These are phyloP conservation scores for Paralichthys olivaceus DNA, from an alignment of 2,113 vertebrate genomes.

Conservation along the genomic window DNA sequence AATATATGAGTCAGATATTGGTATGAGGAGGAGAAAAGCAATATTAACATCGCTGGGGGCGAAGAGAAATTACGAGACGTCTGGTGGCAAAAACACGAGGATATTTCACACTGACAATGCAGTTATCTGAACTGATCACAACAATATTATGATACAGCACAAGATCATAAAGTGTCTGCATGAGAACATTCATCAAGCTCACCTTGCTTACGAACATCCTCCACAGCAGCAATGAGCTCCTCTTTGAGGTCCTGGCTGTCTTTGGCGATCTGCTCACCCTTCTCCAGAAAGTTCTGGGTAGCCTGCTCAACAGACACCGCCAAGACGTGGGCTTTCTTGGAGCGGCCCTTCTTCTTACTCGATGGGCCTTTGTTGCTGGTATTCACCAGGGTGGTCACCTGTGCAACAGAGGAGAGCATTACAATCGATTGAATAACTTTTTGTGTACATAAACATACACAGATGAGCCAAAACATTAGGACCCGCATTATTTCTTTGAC, in stretches of 20 bases:
- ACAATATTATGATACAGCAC: neutral
- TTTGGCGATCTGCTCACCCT: constrained; percentile 97
- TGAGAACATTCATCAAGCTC: neutral
- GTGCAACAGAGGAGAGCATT: constrained; percentile 34
- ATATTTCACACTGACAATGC: constrained; percentile 1
- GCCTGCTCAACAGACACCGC: constrained; percentile 98
- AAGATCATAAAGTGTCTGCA: neutral
- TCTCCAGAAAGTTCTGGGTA: constrained; percentile 98
- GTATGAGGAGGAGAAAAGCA: neutral
- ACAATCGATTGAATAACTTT: neutral
- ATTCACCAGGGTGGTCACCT: constrained; percentile 98
- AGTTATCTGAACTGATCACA: neutral
- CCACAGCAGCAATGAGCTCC: constrained; percentile 93
- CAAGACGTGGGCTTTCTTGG: constrained; percentile 98
- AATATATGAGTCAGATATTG: neutral
- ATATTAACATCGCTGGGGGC: constrained; percentile 4
- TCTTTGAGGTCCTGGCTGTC: constrained; percentile 98
- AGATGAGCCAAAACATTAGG: too few relatives aligned
- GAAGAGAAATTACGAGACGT: neutral
- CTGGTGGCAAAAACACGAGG: neutral
- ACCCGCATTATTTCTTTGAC: too few relatives aligned
- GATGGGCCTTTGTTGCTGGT: constrained; percentile 98
- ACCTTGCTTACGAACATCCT: constrained; percentile 98
- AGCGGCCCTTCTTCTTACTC: constrained; percentile 98
- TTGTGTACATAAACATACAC: neutral